phyloP scores from a whole-genome alignment of 1,140 invertebrate genomes.

The Manduca sexta region DNA sequence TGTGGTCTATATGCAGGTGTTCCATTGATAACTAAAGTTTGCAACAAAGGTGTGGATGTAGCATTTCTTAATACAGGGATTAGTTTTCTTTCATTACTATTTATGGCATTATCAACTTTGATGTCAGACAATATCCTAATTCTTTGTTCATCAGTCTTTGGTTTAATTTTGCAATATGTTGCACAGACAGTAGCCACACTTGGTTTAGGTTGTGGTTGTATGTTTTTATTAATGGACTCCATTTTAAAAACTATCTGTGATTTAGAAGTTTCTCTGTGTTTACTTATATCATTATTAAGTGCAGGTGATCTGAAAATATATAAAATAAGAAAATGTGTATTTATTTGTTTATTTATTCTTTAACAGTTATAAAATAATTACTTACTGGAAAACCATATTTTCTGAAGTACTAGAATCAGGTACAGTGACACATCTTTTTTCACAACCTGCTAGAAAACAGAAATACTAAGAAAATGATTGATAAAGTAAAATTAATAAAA shows the following conservation, averaged over 20 bases:
- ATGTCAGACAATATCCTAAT: slow-evolving; percentile 58
- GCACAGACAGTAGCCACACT: background rate
- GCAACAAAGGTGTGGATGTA: slow-evolving; percentile 42
- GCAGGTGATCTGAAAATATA: slow-evolving; percentile 17
- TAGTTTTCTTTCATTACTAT: slow-evolving; percentile 7
- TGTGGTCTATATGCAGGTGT: slow-evolving; percentile 41
- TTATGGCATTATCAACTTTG: slow-evolving; percentile 45
- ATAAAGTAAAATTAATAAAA: too few relatives aligned
- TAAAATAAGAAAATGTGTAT: slow-evolving; percentile 1
- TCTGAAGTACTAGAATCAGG: slow-evolving; percentile 48
- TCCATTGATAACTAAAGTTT: slow-evolving; percentile 55
- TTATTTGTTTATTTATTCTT: background rate
- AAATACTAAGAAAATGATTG: background rate
- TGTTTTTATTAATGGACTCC: background rate
- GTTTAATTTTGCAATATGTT: slow-evolving; percentile 7
- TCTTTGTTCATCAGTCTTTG: slow-evolving; percentile 35
- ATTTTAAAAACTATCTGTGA: background rate
- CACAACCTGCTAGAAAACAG: slow-evolving; percentile 5
- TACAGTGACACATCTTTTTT: slow-evolving; percentile 14
- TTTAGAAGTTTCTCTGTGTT: background rate
- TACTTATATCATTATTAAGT: background rate
- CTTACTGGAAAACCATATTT: slow-evolving; percentile 32
- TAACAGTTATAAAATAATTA: slow-evolving; percentile 5
- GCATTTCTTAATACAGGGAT: slow-evolving; percentile 31
- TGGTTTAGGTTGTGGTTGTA: background rate